Percentiles rank a stretch among this genome's conserved stretches.
Evolutionary conservation across 1,140 invertebrate species (phyloP).

Genomic region (Potamilus streckersoni): DNA sequence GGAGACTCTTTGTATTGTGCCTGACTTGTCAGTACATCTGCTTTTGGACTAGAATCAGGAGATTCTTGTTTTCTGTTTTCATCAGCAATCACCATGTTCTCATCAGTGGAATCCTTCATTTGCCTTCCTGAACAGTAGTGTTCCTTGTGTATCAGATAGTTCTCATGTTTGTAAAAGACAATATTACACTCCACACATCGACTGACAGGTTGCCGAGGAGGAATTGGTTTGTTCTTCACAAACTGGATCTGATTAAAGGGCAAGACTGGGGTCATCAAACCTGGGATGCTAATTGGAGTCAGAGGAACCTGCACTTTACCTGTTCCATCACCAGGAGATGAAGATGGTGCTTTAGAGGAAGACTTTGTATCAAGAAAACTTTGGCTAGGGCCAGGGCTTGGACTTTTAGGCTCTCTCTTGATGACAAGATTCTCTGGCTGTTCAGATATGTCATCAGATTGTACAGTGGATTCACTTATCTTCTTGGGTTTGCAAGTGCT

Average conservation of each 20-base stretch:
- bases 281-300: conserved; percentile 30
- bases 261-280: conserved; percentile 21
- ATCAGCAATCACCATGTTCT: neutral
- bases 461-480: too few relatives aligned
- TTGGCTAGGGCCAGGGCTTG: neutral
- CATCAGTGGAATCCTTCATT: neutral
- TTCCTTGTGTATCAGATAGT: conserved; percentile 92
- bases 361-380: conserved; percentile 1
- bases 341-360: conserved; percentile 8
- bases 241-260: conserved; percentile 28
- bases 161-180: conserved; percentile 96
- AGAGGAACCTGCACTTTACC: neutral
- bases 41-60: neutral
- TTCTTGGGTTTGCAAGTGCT: too few relatives aligned
- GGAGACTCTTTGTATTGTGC: too few relatives aligned
- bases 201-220: conserved; percentile 72
- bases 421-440: neutral
- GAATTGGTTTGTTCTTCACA: conserved; percentile 43
- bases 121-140: conserved; percentile 86
- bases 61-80: neutral
- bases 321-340: conserved; percentile 2
- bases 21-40: neutral
- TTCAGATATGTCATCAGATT: too few relatives aligned
- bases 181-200: conserved; percentile 98
- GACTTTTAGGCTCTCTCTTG: neutral